Evolutionary conservation across 2,797 vertebrate species (phyloP).

Genomic region (Betta splendens): DNA sequence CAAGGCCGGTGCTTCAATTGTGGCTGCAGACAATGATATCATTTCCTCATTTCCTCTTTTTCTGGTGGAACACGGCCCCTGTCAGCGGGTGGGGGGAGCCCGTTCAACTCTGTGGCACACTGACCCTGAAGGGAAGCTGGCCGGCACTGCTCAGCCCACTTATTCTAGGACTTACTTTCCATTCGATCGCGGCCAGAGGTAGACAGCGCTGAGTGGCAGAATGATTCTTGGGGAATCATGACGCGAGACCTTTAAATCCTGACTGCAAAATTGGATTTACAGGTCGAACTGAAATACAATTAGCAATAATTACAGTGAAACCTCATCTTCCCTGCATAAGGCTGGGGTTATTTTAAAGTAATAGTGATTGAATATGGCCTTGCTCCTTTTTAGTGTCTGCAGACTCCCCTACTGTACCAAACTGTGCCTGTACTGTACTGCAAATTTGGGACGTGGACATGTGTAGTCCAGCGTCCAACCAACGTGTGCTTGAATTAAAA

Average conservation of each 20-base stretch:
- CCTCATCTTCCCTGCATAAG: too few relatives aligned
- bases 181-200: conserved; percentile 24
- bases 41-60: conserved; percentile 64
- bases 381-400: background rate
- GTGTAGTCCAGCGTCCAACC: background rate
- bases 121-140: conserved; percentile 54
- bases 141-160: conserved; percentile 33
- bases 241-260: conserved; percentile 16
- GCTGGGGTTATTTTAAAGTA: too few relatives aligned
- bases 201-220: conserved; percentile 21
- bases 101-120: conserved; percentile 25
- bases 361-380: background rate
- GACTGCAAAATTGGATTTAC: background rate
- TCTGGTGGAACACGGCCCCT: conserved; percentile 40
- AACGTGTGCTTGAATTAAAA: background rate
- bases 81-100: conserved; percentile 19
- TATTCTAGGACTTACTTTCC: conserved; percentile 61
- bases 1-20: conserved; percentile 20
- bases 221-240: conserved; percentile 29
- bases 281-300: background rate
- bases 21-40: conserved; percentile 67
- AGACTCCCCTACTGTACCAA: too few relatives aligned
- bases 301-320: background rate
- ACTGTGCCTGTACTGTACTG: background rate
- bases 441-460: background rate